Base-by-base conservation (phyloP, 2,797 vertebrate species). In the Merluccius polli region DNA sequence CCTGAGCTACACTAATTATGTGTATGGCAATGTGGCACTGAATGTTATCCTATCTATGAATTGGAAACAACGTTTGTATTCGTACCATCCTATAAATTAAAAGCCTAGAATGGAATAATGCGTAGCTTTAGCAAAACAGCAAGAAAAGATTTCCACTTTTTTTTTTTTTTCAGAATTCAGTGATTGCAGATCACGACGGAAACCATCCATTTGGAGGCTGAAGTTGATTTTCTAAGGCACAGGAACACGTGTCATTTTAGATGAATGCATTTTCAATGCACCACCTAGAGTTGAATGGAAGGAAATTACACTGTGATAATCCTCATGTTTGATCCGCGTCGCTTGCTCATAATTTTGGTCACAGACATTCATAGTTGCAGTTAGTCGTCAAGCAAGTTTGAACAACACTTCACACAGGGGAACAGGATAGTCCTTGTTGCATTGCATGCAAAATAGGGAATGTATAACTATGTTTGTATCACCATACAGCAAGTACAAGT, bases 201-300 rank as follows among this genome's bases (percentile, higher is more conserved):
- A 52, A 52, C 27, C 31, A 18, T 69, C 30, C 16, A 29, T 31
- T 7, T 16, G 29, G 10, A 69, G 67, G 67, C 31, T 69, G 67
- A 63, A 27, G 52, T 69, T 16, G 67, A 8, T 32, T 69, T 67
- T 67, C 29, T 29, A 52, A 11, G 52, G 52, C 52, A 10, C 52
- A n/a, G 71, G 73, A 79, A 74, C 79, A 74, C 30, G 77, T 79
- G 41, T 80, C 72, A 24, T 33, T 70, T 70, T 30, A 76, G 18
- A 77, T 76, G 71, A 75, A 69, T 48, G 52, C 80, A 81, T 78
- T 87, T 81, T 88, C 80, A 90, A 93, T 72, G 74, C 67, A 73
- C 36, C 87, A 90, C 89, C 91, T 93, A 73, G 16, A 75, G 76
- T 73, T 33, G 71, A n/a, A 78, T 11, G 33, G 71, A 85, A 77